Conservation (phyloP, 2,113 vertebrate genomes). For the pig (Sus scrofa) region DNA sequence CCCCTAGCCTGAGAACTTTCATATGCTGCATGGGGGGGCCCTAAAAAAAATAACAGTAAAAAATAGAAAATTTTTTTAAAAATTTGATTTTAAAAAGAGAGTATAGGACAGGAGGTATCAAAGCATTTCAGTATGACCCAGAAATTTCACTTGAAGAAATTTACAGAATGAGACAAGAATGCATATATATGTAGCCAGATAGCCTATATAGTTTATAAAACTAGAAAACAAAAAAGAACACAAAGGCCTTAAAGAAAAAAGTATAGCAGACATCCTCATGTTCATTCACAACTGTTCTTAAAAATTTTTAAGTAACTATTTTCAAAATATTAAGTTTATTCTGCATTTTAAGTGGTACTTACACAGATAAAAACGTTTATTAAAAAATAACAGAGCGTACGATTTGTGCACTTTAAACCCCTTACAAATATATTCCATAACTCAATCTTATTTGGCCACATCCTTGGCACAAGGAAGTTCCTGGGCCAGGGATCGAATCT, state of each 20-base stretch:
- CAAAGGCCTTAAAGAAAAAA: background rate
- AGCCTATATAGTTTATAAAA: background rate
- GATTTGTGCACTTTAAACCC: background rate
- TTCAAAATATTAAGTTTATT: background rate
- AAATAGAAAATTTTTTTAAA: too few relatives aligned
- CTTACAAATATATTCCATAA: slow-evolving; percentile 7
- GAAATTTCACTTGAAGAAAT: slow-evolving; percentile 40
- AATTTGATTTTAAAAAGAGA: background rate
- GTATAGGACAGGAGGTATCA: background rate
- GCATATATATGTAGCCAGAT: background rate
- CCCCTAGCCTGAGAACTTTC: too few relatives aligned
- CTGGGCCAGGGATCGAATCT: too few relatives aligned
- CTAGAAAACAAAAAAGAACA: background rate
- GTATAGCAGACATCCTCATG: background rate
- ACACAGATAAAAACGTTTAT: background rate
- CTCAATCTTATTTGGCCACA: background rate
- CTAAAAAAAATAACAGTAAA: too few relatives aligned
- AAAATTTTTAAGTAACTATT: background rate
- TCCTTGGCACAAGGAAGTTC: too few relatives aligned
- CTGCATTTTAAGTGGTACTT: background rate
- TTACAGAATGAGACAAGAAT: slow-evolving; percentile 29
- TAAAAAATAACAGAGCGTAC: background rate
- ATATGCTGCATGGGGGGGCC: too few relatives aligned
- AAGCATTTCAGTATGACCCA: background rate
- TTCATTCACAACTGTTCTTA: slow-evolving; percentile 28